Evolutionary conservation across 2,113 vertebrate species (phyloP).

Genomic region (Rhynchomys soricoides): DNA sequence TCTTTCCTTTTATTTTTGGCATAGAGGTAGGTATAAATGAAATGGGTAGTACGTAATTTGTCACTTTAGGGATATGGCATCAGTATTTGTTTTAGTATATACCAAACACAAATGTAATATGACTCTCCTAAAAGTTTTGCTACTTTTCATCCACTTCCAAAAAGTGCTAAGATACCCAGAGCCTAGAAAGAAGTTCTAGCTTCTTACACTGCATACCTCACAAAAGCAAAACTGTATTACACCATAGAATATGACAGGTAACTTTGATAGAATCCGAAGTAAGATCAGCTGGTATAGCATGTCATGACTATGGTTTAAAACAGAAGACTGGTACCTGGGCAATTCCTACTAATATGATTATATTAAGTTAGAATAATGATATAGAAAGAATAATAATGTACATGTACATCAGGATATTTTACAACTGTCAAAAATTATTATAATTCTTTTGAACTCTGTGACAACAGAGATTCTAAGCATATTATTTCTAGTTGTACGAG

Average conservation of each 20-base stretch:
- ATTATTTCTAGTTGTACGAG: neutral
- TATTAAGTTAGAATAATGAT: neutral
- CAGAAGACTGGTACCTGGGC: neutral
- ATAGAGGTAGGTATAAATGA: neutral
- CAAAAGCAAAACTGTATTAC: neutral
- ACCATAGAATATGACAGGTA: neutral
- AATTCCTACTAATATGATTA: neutral
- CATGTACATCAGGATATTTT: neutral
- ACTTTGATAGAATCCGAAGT: neutral
- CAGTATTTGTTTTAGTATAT: neutral
- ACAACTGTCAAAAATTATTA: neutral
- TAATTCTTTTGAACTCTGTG: neutral
- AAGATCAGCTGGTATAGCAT: neutral
- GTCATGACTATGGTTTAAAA: neutral
- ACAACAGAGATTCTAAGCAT: neutral
- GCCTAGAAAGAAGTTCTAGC: fast-evolving
- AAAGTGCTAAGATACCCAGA: neutral
- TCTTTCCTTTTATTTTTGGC: neutral
- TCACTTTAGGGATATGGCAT: neutral
- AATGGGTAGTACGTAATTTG: neutral
- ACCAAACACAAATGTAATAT: neutral
- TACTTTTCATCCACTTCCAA: neutral
- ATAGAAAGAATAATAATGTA: neutral
- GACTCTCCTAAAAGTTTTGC: neutral
- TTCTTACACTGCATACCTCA: neutral